Evolutionary conservation across 2,797 vertebrate genomes (phyloP).

Genomic region (Pantherophis alleghaniensis): DNA sequence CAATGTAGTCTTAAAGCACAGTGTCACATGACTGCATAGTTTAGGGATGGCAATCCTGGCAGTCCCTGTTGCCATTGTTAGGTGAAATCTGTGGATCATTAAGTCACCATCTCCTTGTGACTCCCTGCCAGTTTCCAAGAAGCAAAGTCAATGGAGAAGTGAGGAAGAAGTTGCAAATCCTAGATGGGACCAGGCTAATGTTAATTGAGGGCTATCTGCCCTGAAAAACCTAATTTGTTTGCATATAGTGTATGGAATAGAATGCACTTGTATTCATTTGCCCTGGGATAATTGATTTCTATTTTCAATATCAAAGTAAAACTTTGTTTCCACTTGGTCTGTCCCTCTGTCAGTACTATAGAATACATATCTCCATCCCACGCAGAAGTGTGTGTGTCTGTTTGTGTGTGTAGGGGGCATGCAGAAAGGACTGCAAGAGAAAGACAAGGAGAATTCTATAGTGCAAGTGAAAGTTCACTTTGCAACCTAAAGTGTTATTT

Average conservation of each 20-base stretch:
- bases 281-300: not conserved
- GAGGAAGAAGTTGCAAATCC: not conserved
- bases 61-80: not conserved
- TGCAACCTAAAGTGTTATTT: not conserved
- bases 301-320: not conserved
- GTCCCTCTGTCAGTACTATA: not conserved
- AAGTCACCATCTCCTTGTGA: not conserved
- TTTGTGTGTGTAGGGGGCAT: not conserved
- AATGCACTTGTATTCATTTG: not conserved
- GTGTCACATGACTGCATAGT: not conserved
- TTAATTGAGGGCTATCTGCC: not conserved
- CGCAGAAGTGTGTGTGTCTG: not conserved
- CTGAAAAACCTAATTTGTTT: not conserved
- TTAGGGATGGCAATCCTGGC: not conserved
- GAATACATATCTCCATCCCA: not conserved
- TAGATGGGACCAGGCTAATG: not conserved
- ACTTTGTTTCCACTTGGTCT: not conserved
- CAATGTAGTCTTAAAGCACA: not conserved
- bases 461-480: not conserved
- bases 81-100: not conserved
- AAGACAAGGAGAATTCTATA: not conserved
- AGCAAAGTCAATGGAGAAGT: not conserved
- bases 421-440: not conserved
- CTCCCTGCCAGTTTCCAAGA: not conserved
- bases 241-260: not conserved